Evolutionary conservation across 2,888 invertebrate genomes (phyloP).

Genomic region (Balanococcus diminutus): DNA sequence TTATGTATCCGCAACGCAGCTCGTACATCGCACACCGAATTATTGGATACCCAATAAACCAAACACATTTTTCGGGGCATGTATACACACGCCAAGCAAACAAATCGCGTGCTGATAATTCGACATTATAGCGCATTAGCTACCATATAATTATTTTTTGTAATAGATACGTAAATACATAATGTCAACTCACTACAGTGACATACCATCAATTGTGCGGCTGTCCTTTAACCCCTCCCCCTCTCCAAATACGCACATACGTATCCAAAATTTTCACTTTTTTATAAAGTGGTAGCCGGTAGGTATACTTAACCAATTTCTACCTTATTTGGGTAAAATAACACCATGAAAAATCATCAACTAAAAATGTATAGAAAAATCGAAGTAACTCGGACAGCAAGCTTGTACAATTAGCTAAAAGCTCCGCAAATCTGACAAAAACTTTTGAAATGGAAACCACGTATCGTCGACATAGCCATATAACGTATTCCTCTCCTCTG

Average conservation of each 20-base stretch:
- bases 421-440: background rate
- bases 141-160: background rate
- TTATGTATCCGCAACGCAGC: background rate
- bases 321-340: too few relatives aligned
- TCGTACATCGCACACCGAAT: background rate
- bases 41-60: background rate
- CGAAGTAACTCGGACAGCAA: too few relatives aligned
- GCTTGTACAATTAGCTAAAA: conserved; percentile 1
- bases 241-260: too few relatives aligned
- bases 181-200: background rate
- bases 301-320: too few relatives aligned
- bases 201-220: background rate
- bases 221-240: background rate
- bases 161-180: background rate
- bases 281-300: too few relatives aligned
- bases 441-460: background rate
- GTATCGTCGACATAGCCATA: background rate
- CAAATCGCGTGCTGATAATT: conserved; percentile 24
- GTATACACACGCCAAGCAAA: conserved; percentile 7
- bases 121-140: background rate
- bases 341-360: too few relatives aligned
- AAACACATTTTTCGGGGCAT: background rate
- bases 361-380: too few relatives aligned
- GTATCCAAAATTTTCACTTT: too few relatives aligned
- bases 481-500: background rate